Base-by-base conservation (phyloP, 2,888 invertebrate genomes). In the Gerris lacustris region DNA sequence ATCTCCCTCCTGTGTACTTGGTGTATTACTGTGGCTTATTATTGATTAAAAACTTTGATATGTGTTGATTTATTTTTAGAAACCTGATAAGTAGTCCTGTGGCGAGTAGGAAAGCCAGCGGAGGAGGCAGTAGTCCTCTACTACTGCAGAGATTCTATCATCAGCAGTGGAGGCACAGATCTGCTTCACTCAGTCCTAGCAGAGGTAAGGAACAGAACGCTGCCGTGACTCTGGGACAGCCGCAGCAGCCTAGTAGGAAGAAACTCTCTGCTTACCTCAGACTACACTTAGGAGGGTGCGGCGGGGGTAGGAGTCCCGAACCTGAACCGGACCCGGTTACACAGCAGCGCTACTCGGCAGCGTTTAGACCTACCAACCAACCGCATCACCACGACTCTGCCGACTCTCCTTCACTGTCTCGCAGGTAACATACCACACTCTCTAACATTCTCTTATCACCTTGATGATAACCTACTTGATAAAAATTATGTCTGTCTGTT, bases 121-220 rank as follows among this genome's bases (percentile, higher is more conserved):
- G 86, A 67, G 89, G 88, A 73, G 89, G 88, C 81, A 89, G 89
- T 69, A 90, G 89, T 81, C 90, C 90, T 62, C 87, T 90, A 79
- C 88, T 90, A 71, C 82, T 90, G 75, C 90, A 90, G 79, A 84
- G 90, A 79, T 90, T 89, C 79, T 88, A 88, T 78, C 90, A 90
- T 79, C 90, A 90, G 79, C 89, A 87, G 78, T 90, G 89, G 79
- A 80, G 85, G 75, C 84, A 89, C 74, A 69, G 64, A 9, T 64
- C 64, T 18, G 64, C 64, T 17, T 18, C 18, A 2, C 31, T 64
- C 9, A 64, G 64, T 6, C 64, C 64, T 6, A 64, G 64, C 64
- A 11, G 64, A 9, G 31, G 64, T 64, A 64, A 64, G 31, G 18
- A 18, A 5, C 18, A 64, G 17, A 7, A n/a, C 64, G 64, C 9